Conservation (phyloP, 2,113 vertebrate species). For the Arothron firmamentum region DNA sequence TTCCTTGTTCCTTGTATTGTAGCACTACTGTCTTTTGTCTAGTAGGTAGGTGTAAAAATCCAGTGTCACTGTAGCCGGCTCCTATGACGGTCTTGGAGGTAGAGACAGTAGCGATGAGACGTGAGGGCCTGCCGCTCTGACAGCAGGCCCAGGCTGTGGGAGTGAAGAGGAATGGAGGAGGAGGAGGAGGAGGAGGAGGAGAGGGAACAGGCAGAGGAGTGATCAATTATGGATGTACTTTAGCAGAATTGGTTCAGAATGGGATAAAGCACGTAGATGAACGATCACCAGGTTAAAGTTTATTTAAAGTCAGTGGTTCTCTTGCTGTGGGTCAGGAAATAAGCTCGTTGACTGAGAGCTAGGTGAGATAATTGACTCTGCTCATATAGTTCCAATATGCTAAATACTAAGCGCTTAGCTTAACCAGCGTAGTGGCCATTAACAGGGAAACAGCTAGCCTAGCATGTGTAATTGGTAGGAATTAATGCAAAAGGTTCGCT, state of each 20-base stretch:
- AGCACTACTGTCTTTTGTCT: constrained; percentile 43
- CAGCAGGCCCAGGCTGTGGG: constrained; percentile 40
- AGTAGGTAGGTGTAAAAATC: constrained; percentile 35
- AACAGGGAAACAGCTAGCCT: neutral
- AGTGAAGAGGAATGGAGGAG: neutral
- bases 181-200: constrained; percentile 3
- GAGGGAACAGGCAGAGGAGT: constrained; percentile 34
- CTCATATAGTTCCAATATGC: neutral
- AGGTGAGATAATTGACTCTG: neutral
- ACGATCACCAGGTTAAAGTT: neutral
- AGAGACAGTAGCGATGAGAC: constrained; percentile 11
- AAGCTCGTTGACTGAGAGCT: neutral
- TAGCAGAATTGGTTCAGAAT: constrained; percentile 6
- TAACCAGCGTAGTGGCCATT: constrained; percentile 1
- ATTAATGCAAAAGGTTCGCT: no score
- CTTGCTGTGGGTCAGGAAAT: constrained; percentile 3
- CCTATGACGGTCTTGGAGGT: constrained; percentile 54
- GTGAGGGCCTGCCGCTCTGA: constrained; percentile 12
- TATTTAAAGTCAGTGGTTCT: constrained; percentile 17
- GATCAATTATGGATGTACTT: constrained; percentile 15
- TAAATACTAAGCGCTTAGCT: neutral
- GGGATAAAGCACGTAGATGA: constrained; percentile 18
- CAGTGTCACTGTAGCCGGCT: constrained; percentile 49
- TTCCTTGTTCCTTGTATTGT: constrained; percentile 28
- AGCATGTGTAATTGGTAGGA: no score